Evolutionary conservation across 2,797 vertebrate genomes (phyloP).

Genomic region (Lithobates pipiens): DNA sequence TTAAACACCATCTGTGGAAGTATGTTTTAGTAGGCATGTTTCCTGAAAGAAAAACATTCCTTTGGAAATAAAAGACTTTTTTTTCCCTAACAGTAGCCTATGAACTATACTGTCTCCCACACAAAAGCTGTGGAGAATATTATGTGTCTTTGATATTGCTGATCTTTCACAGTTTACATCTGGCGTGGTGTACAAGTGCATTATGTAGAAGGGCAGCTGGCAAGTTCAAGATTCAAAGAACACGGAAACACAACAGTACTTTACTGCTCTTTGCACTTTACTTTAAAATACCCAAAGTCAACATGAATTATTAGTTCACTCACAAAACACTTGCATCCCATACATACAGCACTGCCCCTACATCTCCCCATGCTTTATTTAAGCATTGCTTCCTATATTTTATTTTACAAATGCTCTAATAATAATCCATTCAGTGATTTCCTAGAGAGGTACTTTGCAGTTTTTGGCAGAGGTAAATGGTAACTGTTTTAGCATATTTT

Average conservation of each 20-base stretch:
- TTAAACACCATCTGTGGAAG: slow-evolving; percentile 3
- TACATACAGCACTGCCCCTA: no score
- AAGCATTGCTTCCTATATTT: no score
- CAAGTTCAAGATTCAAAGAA: neutral
- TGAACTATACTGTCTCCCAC: neutral
- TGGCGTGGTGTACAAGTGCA: neutral
- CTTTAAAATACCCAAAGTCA: neutral
- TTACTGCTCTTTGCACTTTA: neutral
- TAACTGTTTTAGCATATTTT: no score
- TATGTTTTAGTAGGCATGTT: neutral
- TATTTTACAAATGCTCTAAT: no score
- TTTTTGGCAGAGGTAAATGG: no score
- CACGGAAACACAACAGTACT: neutral
- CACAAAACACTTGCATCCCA: no score
- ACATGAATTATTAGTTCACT: neutral
- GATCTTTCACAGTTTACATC: slow-evolving; percentile 13
- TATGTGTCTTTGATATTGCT: neutral
- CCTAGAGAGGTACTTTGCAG: no score
- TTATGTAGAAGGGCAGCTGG: slow-evolving; percentile 8
- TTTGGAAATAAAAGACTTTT: neutral
- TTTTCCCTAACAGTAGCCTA: neutral
- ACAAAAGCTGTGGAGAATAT: neutral
- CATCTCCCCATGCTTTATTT: no score
- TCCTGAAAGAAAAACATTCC: slow-evolving; percentile 8
- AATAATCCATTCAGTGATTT: no score